Evolutionary conservation across 2,113 vertebrate genomes (phyloP).

Genomic region (Cynopterus brachyotis): DNA sequence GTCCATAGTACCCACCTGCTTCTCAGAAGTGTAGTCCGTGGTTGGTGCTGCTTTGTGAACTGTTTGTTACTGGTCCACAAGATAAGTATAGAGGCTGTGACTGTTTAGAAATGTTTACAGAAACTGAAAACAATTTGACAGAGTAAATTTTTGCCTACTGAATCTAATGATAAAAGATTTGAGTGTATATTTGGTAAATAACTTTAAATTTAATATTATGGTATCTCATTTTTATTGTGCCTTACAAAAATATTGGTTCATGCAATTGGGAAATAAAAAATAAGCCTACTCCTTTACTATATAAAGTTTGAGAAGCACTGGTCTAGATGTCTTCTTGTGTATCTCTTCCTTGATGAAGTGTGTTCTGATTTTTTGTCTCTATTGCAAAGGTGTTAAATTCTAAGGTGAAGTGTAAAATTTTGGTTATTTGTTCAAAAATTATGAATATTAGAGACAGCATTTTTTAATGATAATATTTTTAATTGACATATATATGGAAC

Average conservation of each 20-base stretch:
- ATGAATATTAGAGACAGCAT: not conserved
- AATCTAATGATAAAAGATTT: not conserved
- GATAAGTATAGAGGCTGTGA: not conserved
- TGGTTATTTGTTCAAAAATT: not conserved
- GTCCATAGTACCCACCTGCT: too few species aligned
- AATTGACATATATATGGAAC: not conserved
- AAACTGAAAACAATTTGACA: not conserved
- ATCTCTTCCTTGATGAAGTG: not conserved
- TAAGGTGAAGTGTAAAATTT: not conserved
- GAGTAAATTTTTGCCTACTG: not conserved
- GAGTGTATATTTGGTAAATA: not conserved
- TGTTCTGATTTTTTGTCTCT: not conserved
- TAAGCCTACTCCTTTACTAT: not conserved
- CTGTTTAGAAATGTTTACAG: not conserved
- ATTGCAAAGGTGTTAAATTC: not conserved
- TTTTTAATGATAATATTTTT: not conserved
- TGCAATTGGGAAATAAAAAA: not conserved
- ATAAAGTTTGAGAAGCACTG: not conserved
- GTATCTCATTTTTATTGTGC: not conserved
- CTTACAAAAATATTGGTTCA: not conserved
- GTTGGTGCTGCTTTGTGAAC: fast-evolving
- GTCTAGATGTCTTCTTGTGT: not conserved
- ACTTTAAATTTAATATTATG: not conserved
- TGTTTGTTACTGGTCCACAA: not conserved
- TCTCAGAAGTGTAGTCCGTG: not conserved